A percentile compares a stretch with the other conserved stretches of the same genome.
phyloP scores from a whole-genome alignment of 2,888 invertebrate genomes.

The Drosophila kuntzei region DNA sequence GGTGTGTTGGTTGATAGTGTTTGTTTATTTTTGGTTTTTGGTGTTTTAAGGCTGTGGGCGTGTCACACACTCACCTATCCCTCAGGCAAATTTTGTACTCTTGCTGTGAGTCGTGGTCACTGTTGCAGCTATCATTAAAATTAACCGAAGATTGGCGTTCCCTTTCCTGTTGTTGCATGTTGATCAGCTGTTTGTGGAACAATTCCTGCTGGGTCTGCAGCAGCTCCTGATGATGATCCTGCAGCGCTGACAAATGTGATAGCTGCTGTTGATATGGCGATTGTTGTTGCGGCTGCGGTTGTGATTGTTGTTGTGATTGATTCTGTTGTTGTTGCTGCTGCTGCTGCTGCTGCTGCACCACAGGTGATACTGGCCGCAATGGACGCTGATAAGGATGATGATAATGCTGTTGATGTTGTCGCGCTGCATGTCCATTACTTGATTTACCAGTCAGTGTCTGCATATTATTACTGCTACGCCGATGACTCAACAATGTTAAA shows the following conservation, averaged over 20 bases:
- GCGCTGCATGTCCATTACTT: constrained; percentile 32
- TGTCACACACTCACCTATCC: constrained; percentile 85
- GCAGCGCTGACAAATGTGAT: constrained; percentile 64
- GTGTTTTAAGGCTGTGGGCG: constrained; percentile 18
- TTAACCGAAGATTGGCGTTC: constrained; percentile 45
- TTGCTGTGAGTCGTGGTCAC: constrained; percentile 77
- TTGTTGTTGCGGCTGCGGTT: constrained; percentile 40
- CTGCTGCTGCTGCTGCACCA: constrained; percentile 41
- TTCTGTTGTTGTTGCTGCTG: constrained; percentile 37
- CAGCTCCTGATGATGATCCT: constrained; percentile 71
- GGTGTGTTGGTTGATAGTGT: constrained; percentile 2
- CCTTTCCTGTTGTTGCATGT: constrained; percentile 61
- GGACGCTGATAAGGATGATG: constrained; percentile 75
- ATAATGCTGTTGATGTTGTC: constrained; percentile 57
- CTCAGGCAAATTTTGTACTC: constrained; percentile 84
- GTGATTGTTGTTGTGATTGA: constrained; percentile 39
- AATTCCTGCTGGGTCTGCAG: constrained; percentile 78
- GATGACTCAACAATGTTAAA: constrained; percentile 53
- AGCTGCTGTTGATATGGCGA: constrained; percentile 73
- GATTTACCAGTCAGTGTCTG: constrained; percentile 69
- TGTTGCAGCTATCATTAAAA: constrained; percentile 68
- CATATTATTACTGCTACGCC: constrained; percentile 57
- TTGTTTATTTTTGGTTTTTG: background rate
- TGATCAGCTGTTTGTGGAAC: constrained; percentile 79
- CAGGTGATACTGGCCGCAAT: constrained; percentile 56